Evolutionary conservation across 2,113 vertebrate genomes (phyloP).

Genomic region (Heloderma charlesbogerti): DNA sequence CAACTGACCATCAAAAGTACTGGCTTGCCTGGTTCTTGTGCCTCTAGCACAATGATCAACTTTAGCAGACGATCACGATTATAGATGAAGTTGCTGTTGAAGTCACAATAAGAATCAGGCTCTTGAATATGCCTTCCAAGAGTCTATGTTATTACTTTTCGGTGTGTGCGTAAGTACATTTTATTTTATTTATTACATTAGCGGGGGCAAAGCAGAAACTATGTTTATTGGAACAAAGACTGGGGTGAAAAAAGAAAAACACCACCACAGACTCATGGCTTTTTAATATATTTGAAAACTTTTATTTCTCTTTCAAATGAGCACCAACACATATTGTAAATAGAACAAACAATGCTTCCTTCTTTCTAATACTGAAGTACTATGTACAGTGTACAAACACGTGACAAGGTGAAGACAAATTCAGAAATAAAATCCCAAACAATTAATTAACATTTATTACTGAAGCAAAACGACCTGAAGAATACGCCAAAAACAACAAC

Average conservation of each 20-base stretch:
- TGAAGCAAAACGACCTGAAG: slow-evolving; percentile 72
- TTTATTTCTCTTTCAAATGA: slow-evolving; percentile 82
- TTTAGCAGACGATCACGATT: too few species aligned
- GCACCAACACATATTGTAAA: slow-evolving; percentile 86
- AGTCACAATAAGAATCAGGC: background rate
- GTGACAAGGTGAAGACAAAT: slow-evolving; percentile 72
- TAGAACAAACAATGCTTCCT: slow-evolving; percentile 80
- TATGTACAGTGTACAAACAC: slow-evolving; percentile 81
- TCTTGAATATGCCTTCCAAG: too few species aligned
- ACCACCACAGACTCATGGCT: background rate
- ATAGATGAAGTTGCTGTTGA: background rate
- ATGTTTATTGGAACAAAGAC: background rate
- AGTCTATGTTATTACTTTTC: too few species aligned
- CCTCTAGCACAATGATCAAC: background rate
- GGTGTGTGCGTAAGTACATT: too few species aligned
- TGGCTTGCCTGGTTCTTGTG: background rate
- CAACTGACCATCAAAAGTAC: background rate
- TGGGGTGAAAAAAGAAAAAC: accelerated
- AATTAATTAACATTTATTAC: slow-evolving; percentile 76
- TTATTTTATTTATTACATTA: background rate
- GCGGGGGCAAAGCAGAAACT: background rate
- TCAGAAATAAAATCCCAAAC: slow-evolving; percentile 60
- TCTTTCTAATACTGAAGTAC: slow-evolving; percentile 82
- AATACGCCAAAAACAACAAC: slow-evolving; percentile 55
- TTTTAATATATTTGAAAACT: slow-evolving; percentile 83